Evolutionary conservation across 2,888 invertebrate genomes (phyloP).

Genomic region (Thecophora atra): DNA sequence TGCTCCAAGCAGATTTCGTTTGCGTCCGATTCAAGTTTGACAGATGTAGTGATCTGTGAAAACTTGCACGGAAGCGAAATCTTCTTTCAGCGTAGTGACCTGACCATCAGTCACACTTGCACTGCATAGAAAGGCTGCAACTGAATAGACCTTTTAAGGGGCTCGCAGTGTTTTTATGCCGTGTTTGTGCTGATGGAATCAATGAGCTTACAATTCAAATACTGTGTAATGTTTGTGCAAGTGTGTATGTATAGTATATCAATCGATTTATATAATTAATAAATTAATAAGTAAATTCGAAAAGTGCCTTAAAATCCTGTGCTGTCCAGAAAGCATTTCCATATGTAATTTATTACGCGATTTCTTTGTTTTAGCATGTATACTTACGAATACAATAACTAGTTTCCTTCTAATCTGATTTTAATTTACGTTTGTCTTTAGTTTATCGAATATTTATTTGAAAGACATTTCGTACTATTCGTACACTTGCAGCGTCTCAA

Average conservation of each 20-base stretch:
- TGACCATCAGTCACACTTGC: not conserved
- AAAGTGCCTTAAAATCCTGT: constrained; percentile 47
- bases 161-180: too few relatives aligned
- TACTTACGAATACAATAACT: too few relatives aligned
- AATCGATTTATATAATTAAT: constrained; percentile 13
- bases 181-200: too few relatives aligned
- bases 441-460: constrained; percentile 25
- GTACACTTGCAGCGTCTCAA: not conserved
- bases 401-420: not conserved
- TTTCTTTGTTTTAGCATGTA: not conserved
- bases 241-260: constrained; percentile 23
- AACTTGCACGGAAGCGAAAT: too few relatives aligned
- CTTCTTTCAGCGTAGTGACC: too few relatives aligned
- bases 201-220: constrained; percentile 25
- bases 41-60: too few relatives aligned
- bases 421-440: constrained; percentile 9
- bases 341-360: not conserved
- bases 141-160: too few relatives aligned
- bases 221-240: constrained; percentile 22
- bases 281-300: constrained; percentile 31
- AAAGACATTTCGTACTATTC: not conserved
- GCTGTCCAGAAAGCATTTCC: not conserved
- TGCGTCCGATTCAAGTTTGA: too few relatives aligned
- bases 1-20: too few relatives aligned
- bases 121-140: not conserved